A percentile compares a stretch with the other conserved stretches of the same genome.
phyloP scores from a whole-genome alignment of 2,797 vertebrate species.

The Cetoscarus ocellatus region DNA sequence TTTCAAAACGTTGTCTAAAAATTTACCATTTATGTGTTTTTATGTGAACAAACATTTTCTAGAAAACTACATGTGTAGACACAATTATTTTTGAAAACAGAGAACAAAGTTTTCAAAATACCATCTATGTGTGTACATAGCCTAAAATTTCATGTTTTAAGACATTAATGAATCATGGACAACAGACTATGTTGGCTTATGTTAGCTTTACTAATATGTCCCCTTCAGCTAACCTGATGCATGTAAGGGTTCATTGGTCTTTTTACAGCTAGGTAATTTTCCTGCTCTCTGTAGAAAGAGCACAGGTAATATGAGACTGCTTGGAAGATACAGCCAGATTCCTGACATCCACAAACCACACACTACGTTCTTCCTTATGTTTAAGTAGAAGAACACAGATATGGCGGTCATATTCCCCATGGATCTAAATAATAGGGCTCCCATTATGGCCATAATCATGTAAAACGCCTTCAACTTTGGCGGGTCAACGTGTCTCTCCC shows the following conservation, averaged over 20 bases:
- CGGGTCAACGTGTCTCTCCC: background rate
- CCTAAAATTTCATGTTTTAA: too few relatives aligned
- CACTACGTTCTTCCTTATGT: rapidly evolving
- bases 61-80: too few relatives aligned
- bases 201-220: too few relatives aligned
- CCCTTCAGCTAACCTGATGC: too few relatives aligned
- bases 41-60: too few relatives aligned
- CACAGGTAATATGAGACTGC: constrained; percentile 21
- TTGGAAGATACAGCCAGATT: constrained; percentile 12
- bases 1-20: too few relatives aligned
- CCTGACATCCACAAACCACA: background rate
- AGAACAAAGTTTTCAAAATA: too few relatives aligned
- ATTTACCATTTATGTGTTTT: too few relatives aligned
- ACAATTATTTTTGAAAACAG: too few relatives aligned
- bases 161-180: too few relatives aligned
- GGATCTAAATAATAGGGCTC: background rate
- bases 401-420: rapidly evolving
- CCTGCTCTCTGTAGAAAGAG: constrained; percentile 24
- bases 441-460: constrained; percentile 27
- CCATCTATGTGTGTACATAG: too few relatives aligned
- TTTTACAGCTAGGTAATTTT: constrained; percentile 2
- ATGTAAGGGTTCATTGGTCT: background rate
- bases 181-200: too few relatives aligned
- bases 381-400: rapidly evolving
- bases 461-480: constrained; percentile 37